Evolutionary conservation across 2,797 vertebrate species (phyloP), one percentile per base, ranked within the genome.

Genomic region (Micrastur ruficollis): DNA sequence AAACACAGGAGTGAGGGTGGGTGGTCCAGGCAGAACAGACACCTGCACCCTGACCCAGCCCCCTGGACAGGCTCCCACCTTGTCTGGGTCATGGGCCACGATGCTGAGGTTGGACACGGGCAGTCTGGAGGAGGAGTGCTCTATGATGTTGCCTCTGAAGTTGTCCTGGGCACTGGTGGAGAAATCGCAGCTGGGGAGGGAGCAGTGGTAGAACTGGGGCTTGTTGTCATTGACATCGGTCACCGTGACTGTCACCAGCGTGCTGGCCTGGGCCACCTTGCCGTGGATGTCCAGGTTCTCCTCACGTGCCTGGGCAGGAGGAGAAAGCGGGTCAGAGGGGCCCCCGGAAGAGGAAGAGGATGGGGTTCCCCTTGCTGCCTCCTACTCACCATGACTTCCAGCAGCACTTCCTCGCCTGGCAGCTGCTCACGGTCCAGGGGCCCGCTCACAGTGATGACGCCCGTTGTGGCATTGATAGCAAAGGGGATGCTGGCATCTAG

Each of bases 121-220:
- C 40, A 98, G 93, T 22, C 97, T 97, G 32, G 95, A 80, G 31
- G 98, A 87, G 3, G 98, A 97, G 36, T 99, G 98, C 91, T 99
- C 99, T 5, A 95, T 55, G 67, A 99, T 97, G 4, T 68, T 97
- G 55, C 98, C 99, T 0, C 3, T 97, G 96, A 99, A 99, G 47
- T 56, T 78, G 72, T 7, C 84, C 73, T 68, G 63, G 14, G 31
- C 26, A 21, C 22, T 18, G 15, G 32, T 6, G 5, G 68, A 90
- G 88, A 98, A 98, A 93, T 96, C 6, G 81, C 99, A 99, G 74
- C 9, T 14, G 6, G 20, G 27, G 47, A 93, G 47, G 38, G 36
- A 49, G 94, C 99, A 99, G 50, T 89, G 94, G 95, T 99, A 99
- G 96, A 99, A 99, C 66, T 98, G 38, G 2, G 99, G 99, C 14